phyloP scores from a whole-genome alignment of 2,113 vertebrate genomes.

The Hypanus sabinus region DNA sequence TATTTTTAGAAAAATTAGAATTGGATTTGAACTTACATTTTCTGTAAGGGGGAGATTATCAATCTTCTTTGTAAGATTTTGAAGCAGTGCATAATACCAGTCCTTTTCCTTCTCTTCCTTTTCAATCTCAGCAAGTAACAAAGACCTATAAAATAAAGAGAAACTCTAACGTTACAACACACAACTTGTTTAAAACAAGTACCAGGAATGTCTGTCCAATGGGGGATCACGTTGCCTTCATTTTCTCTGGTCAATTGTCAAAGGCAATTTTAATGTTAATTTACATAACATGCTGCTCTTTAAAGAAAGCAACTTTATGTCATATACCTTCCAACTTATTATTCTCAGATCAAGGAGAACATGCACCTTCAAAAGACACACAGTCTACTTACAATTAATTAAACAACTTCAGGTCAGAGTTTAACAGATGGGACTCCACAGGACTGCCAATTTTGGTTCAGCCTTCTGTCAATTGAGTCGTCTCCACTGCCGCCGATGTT shows the following conservation, averaged over 20 bases:
- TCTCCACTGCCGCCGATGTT: background rate
- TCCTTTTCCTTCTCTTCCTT: constrained; percentile 98
- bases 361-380: background rate
- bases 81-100: constrained; percentile 96
- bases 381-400: background rate
- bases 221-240: background rate
- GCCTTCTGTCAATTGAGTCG: background rate
- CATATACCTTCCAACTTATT: background rate
- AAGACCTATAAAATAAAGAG: constrained; percentile 55
- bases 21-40: constrained; percentile 59
- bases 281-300: background rate
- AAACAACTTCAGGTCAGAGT: background rate
- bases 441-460: background rate
- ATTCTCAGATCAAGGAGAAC: background rate
- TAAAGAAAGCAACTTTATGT: background rate
- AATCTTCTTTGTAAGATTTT: constrained; percentile 94
- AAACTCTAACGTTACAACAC: background rate
- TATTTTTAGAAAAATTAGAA: background rate
- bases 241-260: background rate
- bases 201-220: background rate
- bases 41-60: constrained; percentile 93
- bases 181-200: background rate
- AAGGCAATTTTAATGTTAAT: background rate
- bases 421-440: background rate
- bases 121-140: constrained; percentile 90